Evolutionary conservation across 2,113 vertebrate species (phyloP).

Genomic region (Dromiciops gliroides): DNA sequence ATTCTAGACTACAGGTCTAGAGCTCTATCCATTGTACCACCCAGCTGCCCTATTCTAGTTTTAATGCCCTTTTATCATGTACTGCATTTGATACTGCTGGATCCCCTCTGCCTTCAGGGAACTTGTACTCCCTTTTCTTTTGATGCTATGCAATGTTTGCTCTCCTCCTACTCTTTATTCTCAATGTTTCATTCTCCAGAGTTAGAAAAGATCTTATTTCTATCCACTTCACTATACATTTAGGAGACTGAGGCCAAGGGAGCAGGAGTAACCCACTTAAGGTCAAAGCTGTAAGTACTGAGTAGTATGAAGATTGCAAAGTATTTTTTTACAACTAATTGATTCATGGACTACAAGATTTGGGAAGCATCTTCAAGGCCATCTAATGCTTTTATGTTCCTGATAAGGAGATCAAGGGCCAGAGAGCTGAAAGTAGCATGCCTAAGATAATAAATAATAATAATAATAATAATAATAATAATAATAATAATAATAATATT

Average conservation of each 20-base stretch:
- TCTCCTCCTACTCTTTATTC: too few relatives aligned
- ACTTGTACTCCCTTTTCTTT: too few relatives aligned
- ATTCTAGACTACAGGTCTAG: neutral
- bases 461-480: slow-evolving; percentile 1
- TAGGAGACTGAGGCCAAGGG: neutral
- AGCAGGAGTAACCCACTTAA: neutral
- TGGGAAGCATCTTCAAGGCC: neutral
- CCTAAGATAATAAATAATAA: neutral
- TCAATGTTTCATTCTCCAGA: too few relatives aligned
- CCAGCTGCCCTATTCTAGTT: neutral
- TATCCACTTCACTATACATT: too few relatives aligned
- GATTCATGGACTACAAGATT: neutral
- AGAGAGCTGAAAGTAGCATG: neutral
- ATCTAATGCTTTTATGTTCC: neutral
- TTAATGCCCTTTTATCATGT: too few relatives aligned
- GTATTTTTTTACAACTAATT: neutral
- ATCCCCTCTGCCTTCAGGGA: too few relatives aligned
- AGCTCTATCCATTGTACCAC: neutral
- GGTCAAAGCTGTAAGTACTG: neutral
- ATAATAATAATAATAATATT: neutral
- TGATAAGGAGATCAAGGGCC: neutral
- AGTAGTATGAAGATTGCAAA: neutral
- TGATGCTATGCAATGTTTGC: too few relatives aligned
- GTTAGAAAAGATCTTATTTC: too few relatives aligned
- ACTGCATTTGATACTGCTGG: too few relatives aligned